Base-by-base conservation (phyloP, 2,113 vertebrate species). In the Physeter macrocephalus region DNA sequence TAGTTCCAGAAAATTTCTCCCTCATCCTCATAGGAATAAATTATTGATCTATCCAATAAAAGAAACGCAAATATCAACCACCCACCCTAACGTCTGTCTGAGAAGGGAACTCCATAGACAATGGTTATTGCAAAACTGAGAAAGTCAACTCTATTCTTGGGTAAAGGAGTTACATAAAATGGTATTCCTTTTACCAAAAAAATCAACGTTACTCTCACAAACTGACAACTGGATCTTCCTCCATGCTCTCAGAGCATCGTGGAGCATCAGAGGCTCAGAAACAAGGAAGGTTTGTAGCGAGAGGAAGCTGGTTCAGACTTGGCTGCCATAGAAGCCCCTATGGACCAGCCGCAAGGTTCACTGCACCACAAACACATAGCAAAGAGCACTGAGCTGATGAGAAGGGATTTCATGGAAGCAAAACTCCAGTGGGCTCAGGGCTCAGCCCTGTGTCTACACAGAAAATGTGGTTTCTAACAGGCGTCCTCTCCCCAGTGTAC, bases 21-120 rank as follows among this genome's bases (percentile, higher is more conserved):
- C 36, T 96, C 72, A 20, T 88, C 41, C 64, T 90, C 49, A 8
- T 8, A 92, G 72, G 36, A 78, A 78, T 78, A 90, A 82, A 52
- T 21, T 31, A 52, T 3, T 17, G 31, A 75, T 9, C 4, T 57
- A 62, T 3, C 5, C 57, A 71, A 81, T 29, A 71, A 83, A 59
- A 89, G 41, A 77, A 69, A 61, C 7, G 39, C 39, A 88, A 90
- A 78, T 18, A 71, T 13, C 78, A 67, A 72, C 11, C 74, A 59
- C 36, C 23, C 25, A 18, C 59, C 29, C 77, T 67, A 36, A 52
- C 25, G 43, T 87, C 57, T n/a, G 7, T 46, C 41, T 43, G 43
- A 69, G 15, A 61, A n/a, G 52, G 39, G 6, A 81, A 20, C 46
- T 83, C 57, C 27, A 39, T 0, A 84, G 67, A 77, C n/a, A 34